A percentile compares a stretch with the other conserved stretches of the same genome.
These are phyloP conservation scores for Andinoacara biseriatus DNA, from an alignment of 2,113 vertebrate genomes.

Conservation along the genomic window DNA sequence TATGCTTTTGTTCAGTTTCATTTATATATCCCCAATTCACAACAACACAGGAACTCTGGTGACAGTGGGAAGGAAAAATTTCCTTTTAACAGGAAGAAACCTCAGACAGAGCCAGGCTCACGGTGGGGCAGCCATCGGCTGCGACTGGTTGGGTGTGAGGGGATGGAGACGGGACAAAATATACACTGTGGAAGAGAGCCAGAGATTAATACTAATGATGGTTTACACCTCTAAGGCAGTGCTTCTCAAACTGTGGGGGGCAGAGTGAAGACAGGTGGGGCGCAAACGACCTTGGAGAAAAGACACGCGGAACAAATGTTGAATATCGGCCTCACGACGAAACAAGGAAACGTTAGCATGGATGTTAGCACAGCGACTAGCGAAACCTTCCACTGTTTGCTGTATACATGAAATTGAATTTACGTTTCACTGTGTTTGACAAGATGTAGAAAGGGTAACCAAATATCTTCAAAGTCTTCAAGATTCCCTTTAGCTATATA, in stretches of 20 bases:
- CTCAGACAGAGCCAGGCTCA: not conserved
- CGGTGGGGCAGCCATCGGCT: not conserved
- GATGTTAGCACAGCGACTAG: no score
- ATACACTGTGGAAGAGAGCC: not conserved
- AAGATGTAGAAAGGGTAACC: no score
- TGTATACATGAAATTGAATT: no score
- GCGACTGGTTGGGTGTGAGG: not conserved
- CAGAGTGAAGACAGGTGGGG: not conserved
- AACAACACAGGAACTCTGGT: no score
- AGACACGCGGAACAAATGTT: no score
- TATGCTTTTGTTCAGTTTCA: not conserved
- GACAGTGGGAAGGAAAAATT: not conserved
- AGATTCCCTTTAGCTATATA: no score
- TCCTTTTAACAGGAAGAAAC: rapidly evolving
- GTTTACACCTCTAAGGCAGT: not conserved
- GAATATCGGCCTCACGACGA: no score
- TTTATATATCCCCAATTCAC: rapidly evolving
- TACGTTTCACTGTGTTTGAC: no score
- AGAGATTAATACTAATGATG: not conserved
- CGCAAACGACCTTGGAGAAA: not conserved
- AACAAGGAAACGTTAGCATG: no score
- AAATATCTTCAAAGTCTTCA: no score
- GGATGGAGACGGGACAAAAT: no score
- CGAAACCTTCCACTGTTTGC: no score
- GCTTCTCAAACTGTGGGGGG: rapidly evolving